A percentile compares a stretch with the other conserved stretches of the same genome.
Evolutionary conservation across 2,113 vertebrate species (phyloP).

Genomic region (Anas platyrhynchos): DNA sequence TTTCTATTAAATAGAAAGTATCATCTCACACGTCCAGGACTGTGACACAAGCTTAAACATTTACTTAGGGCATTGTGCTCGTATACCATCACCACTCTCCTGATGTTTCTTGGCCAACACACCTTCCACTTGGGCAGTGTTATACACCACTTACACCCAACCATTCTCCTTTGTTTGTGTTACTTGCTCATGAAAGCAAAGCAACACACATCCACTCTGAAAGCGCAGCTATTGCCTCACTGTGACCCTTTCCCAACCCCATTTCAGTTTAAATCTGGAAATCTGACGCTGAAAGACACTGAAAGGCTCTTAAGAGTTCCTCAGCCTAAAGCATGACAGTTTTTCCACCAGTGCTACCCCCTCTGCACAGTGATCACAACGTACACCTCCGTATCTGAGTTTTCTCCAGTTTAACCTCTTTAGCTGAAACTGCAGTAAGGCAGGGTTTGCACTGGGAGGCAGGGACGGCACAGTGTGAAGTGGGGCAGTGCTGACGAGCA

Average conservation of each 20-base stretch:
- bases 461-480: not conserved
- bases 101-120: not conserved
- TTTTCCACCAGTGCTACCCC: not conserved
- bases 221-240: not conserved
- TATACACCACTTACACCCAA: not conserved
- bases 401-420: not conserved
- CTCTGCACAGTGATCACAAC: not conserved
- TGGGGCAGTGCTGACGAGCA: not conserved
- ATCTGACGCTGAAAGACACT: not conserved
- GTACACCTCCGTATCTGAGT: not conserved
- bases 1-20: not conserved
- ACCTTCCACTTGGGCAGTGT: not conserved
- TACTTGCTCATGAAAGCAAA: not conserved
- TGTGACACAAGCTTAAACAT: not conserved
- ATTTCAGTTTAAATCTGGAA: not conserved
- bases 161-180: not conserved
- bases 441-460: not conserved
- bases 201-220: not conserved
- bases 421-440: not conserved
- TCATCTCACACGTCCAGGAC: not conserved
- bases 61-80: not conserved
- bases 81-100: not conserved
- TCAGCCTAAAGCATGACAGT: not conserved
- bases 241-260: not conserved
- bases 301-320: not conserved